Evolutionary conservation across 2,797 vertebrate species (phyloP), one percentile per base, ranked within the genome.

Genomic region (Danio aesculapii): DNA sequence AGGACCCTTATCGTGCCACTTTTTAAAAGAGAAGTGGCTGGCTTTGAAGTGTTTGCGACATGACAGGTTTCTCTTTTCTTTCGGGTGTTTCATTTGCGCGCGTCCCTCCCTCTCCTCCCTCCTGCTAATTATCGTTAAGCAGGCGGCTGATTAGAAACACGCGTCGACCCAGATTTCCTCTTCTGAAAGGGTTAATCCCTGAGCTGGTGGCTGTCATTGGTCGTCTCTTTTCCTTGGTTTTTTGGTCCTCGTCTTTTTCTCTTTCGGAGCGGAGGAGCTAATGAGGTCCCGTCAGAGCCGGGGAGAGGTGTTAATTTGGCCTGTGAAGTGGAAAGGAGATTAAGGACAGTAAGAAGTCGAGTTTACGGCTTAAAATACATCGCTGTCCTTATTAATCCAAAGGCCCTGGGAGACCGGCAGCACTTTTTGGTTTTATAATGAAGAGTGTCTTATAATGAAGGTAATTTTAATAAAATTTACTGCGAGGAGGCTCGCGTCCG

Each of bases 331-430:
- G 92, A 92, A 93, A 94, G 93, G 94, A 95, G 94, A 95, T 95
- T 95, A 95, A 95, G 94, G 94, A 95, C 94, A 93, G 94, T 93
- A 93, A 94, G 92, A 92, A 93, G 92, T 90, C 88, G 93, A 95
- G 94, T 95, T 95, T 95, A 95, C 91, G 90, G 92, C 94, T 95
- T 95, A 95, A 95, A 95, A 95, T 95, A 95, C 93, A 94, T 93
- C 90, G 91, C 93, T 93, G 94, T 94, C 94, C 94, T 94, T 95
- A 95, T 95, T 95, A 95, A 95, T 95, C 94, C 92, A 88, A 89
- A 84, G 88, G 93, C 94, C 94, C 93, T 92, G 89, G 81, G 94
- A 94, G 94, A 93, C 92, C 89, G 77, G 90, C 79, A 62, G 78
- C 92, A 87, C 84, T 86, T 93, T 93, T 93, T 92, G 92, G 91